Conservation (phyloP, 2,888 invertebrate species). For the Cordylochernes scorpioides region DNA sequence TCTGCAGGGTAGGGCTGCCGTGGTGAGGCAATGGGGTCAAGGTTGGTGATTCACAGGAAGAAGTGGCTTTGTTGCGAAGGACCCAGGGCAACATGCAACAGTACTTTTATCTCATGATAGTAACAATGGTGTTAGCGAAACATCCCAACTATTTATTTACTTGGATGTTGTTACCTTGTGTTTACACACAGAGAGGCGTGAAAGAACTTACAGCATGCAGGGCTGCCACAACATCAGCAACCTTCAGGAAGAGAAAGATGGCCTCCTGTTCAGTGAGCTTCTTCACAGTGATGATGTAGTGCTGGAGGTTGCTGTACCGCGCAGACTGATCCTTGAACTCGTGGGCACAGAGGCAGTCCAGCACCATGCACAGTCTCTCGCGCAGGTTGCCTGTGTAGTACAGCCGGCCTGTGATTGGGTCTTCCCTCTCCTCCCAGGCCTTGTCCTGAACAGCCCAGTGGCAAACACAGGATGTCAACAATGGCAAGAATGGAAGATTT, state of each 20-base stretch:
- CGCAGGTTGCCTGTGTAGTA: conserved; percentile 20
- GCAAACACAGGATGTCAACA: too few relatives aligned
- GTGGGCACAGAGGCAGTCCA: conserved; percentile 43
- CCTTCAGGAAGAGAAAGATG: conserved; percentile 41
- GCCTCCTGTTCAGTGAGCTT: conserved; percentile 44
- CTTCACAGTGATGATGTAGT: conserved; percentile 46
- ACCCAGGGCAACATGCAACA: too few relatives aligned
- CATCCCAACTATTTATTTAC: too few relatives aligned
- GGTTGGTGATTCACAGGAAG: too few relatives aligned
- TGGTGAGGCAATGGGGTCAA: too few relatives aligned
- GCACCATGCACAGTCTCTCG: conserved; percentile 35
- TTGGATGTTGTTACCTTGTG: too few relatives aligned
- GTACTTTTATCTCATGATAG: too few relatives aligned
- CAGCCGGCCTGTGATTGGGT: conserved; percentile 24
- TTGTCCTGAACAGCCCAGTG: conserved; percentile 29
- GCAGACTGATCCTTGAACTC: conserved; percentile 30
- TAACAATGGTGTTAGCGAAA: too few relatives aligned
- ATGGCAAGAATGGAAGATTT: too few relatives aligned
- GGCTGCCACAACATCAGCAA: conserved; percentile 40
- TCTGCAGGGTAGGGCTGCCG: too few relatives aligned
- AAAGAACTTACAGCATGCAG: conserved; percentile 35
- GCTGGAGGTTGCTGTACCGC: conserved; percentile 35
- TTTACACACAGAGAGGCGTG: too few relatives aligned
- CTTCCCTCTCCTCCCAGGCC: conserved; percentile 35
- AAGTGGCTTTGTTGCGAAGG: too few relatives aligned